Evolutionary conservation across 2,888 invertebrate genomes (phyloP).

Genomic region (Spialia ferax): DNA sequence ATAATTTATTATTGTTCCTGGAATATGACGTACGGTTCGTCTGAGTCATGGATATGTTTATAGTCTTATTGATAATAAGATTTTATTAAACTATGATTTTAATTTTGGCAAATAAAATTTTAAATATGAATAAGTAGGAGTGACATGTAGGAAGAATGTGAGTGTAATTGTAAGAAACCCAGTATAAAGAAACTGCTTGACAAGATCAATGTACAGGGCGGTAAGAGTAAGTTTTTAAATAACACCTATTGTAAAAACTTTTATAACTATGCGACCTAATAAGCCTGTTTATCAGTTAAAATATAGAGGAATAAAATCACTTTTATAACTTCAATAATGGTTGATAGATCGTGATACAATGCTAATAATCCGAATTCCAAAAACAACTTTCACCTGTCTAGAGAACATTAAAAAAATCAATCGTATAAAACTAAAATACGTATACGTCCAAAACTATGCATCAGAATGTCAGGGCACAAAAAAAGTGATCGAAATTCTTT

Average conservation of each 20-base stretch:
- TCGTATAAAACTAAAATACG: background rate
- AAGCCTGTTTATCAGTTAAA: too few relatives aligned
- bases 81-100: background rate
- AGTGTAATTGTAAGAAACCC: too few relatives aligned
- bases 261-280: too few relatives aligned
- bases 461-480: constrained; percentile 34
- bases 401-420: constrained; percentile 28
- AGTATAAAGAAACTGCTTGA: too few relatives aligned
- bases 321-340: too few relatives aligned
- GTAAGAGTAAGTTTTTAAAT: too few relatives aligned
- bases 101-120: background rate
- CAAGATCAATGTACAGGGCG: too few relatives aligned
- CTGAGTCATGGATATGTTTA: constrained; percentile 29
- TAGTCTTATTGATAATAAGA: background rate
- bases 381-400: constrained; percentile 29
- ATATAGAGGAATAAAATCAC: too few relatives aligned
- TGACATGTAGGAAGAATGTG: too few relatives aligned
- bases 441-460: constrained; percentile 19
- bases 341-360: too few relatives aligned
- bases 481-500: constrained; percentile 36
- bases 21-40: constrained; percentile 30
- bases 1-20: constrained; percentile 41
- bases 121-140: too few relatives aligned
- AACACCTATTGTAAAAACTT: too few relatives aligned
- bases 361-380: constrained; percentile 6